Conservation (phyloP, 64 coral and sea anemone species). For the Montipora capricornis region DNA sequence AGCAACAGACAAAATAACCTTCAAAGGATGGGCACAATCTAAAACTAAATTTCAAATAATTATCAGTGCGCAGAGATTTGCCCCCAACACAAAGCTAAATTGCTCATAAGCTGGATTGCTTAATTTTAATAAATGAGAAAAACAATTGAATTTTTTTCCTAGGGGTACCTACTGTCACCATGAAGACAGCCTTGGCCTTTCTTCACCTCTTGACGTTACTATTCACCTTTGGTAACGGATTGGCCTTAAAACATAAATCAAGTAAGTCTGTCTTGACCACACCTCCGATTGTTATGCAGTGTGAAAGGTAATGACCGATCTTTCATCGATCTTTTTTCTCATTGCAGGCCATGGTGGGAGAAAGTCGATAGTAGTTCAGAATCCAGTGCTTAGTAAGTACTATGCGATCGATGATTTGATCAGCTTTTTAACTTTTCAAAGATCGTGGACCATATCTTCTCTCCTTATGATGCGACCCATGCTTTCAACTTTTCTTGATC, state of each 20-base stretch:
- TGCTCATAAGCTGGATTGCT: background rate
- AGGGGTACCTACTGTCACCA: background rate
- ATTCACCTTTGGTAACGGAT: background rate
- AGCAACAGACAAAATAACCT: no score
- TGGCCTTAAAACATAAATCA: background rate
- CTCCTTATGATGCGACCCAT: no score
- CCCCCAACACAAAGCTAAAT: background rate
- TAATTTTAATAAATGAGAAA: no score
- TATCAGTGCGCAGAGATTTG: no score
- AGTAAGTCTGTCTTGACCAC: background rate
- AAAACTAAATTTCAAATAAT: no score
- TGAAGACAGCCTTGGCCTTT: background rate
- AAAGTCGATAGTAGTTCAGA: constrained; percentile 27
- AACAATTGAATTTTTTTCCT: background rate
- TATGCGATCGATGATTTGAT: background rate
- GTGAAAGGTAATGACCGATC: background rate
- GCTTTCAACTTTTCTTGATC: no score
- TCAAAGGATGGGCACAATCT: no score
- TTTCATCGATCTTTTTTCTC: background rate
- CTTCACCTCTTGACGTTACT: background rate
- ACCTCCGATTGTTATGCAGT: no score
- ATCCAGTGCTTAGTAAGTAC: constrained; percentile 43
- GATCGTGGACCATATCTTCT: background rate
- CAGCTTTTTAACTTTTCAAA: background rate
- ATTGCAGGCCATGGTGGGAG: constrained; percentile 25